These are phyloP conservation scores for Dromius quadrimaculatus DNA, from an alignment of 2,888 invertebrate genomes.

Conservation along the genomic window DNA sequence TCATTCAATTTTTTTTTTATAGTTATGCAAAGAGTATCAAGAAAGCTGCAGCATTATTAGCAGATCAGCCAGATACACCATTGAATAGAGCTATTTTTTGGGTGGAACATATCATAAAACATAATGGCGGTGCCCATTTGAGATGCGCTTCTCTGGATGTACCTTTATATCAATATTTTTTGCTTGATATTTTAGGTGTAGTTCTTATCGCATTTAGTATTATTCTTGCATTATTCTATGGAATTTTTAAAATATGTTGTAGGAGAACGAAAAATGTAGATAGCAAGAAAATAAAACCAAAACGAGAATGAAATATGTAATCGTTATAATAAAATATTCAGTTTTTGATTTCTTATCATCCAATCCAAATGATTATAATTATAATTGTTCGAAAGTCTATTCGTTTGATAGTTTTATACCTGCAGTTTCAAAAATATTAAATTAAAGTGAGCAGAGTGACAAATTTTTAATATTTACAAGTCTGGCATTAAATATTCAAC, in stretches of 20 bases:
- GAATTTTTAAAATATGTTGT: constrained; percentile 8
- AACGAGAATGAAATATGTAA: constrained; percentile 3
- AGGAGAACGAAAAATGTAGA: not conserved
- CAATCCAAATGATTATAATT: not conserved
- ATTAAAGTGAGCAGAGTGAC: no score
- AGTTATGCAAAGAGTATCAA: constrained; percentile 40
- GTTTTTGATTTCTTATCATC: not conserved
- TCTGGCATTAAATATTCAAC: no score
- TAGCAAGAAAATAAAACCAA: not conserved
- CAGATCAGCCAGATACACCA: constrained; percentile 39
- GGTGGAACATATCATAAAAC: constrained; percentile 44
- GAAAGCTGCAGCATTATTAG: constrained; percentile 22
- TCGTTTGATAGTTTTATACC: no score
- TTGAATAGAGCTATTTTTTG: constrained; percentile 46
- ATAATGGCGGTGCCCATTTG: constrained; percentile 46
- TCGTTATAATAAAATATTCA: no score
- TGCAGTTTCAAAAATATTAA: no score
- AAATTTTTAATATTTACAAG: no score
- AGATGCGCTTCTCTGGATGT: constrained; percentile 37
- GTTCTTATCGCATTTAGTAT: not conserved
- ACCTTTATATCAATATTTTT: constrained; percentile 29
- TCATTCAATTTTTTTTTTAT: constrained; percentile 16
- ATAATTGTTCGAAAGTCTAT: not conserved
- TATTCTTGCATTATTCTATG: constrained; percentile 1
- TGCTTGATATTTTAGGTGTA: constrained; percentile 47